Conservation (phyloP, 2,888 invertebrate genomes). For the Saturnia japonica region DNA sequence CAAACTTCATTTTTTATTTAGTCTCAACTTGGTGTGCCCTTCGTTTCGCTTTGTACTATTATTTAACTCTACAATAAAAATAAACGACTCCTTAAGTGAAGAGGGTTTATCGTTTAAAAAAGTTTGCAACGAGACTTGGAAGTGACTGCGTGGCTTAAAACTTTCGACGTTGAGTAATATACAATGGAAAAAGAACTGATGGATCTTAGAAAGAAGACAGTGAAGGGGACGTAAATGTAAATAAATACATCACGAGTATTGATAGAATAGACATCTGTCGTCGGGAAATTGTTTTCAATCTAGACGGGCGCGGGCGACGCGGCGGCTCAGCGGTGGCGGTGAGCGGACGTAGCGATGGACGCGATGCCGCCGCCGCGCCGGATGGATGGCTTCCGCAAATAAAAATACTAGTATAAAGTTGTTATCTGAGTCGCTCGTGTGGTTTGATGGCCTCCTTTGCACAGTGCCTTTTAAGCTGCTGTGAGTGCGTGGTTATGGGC, state of each 20-base stretch:
- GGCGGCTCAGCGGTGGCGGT: too few relatives aligned
- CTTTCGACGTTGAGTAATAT: background rate
- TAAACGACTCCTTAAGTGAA: background rate
- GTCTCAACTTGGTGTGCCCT: background rate
- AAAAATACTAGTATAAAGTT: slow-evolving; percentile 24
- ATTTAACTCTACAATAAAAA: background rate
- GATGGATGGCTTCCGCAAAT: slow-evolving; percentile 36
- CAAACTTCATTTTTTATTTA: background rate
- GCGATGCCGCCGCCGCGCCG: slow-evolving; percentile 26
- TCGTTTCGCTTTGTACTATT: background rate
- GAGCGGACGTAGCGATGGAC: too few relatives aligned
- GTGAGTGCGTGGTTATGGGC: slow-evolving; percentile 15
- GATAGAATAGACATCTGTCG: slow-evolving; percentile 34
- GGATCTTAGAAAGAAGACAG: slow-evolving; percentile 1
- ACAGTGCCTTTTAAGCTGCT: slow-evolving; percentile 8
- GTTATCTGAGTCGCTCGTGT: slow-evolving; percentile 20
- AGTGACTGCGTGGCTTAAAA: background rate
- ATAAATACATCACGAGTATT: slow-evolving; percentile 29
- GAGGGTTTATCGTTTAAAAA: background rate
- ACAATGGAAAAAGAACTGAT: background rate
- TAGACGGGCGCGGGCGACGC: slow-evolving; percentile 27
- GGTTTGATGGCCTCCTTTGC: slow-evolving; percentile 14
- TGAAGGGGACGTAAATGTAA: slow-evolving; percentile 24
- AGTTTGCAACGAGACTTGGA: background rate
- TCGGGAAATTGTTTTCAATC: slow-evolving; percentile 33